Base-by-base conservation (phyloP, 2,888 invertebrate genomes). In the Spatulosminthurus flaviceps region DNA sequence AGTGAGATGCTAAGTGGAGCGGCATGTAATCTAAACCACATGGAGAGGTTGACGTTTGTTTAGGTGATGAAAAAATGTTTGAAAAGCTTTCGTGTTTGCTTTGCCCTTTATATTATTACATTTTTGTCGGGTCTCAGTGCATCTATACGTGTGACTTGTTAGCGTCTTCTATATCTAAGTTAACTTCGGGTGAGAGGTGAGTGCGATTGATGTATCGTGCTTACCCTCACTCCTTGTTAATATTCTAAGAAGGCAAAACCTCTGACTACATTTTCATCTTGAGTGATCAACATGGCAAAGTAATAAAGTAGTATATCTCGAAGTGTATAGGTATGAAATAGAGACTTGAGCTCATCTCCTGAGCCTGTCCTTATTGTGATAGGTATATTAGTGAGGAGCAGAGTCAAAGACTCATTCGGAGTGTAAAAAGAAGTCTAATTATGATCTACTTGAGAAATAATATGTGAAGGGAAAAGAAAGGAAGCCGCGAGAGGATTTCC, bases 11-110 rank as follows among this genome's bases (percentile, higher is more conserved):
- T 70, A 60, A 60, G 21, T 60, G 73, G 61, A 43, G 73, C 41
- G 41, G 70, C 70, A n/a, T 72, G 75, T 75, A 75, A 75, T 75
- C 34, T 61, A 66, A 75, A 64, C 75, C 75, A 75, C 66, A 75
- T 75, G 75, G 42, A 75, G 75, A 75, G 75, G 64, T 61, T 75
- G 34, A 64, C 41, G 34, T 22, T 22, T 34, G n/a, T 42, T 16
- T 29, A 24, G 9, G 19, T 21, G 43, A 72, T 4, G 4, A 51
- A 72, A 72, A 51, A 72, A 16, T 72, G 64, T 64, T 41, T 21
- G 29, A 70, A 70, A 70, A 2, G 70, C 24, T 21, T 70, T 70
- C 34, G 21, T 72, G 24, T 72, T 72, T 43, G 51, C 72, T 21
- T 64, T 64, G 24, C 22, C 64, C 64, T 64, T 64, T 26, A 24